Conservation (phyloP, 1,140 invertebrate genomes). For the Panagrolaimus sp. region DNA sequence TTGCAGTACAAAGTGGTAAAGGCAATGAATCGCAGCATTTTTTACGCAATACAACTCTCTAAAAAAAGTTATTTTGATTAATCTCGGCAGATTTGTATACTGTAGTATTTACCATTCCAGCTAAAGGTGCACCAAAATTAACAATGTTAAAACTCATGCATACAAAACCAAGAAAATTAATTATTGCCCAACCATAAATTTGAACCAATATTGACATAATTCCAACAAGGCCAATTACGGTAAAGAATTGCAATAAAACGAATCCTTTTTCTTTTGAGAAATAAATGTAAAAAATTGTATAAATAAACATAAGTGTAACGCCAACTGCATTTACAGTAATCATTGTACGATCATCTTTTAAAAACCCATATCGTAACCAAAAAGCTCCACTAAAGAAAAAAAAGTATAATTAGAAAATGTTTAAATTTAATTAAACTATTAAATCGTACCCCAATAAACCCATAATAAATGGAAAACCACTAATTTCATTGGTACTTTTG, state of each 20-base stretch:
- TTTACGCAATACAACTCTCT: constrained; percentile 45
- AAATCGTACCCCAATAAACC: constrained; percentile 50
- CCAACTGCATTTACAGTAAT: constrained; percentile 54
- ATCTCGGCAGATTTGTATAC: neutral
- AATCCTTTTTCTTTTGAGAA: constrained; percentile 38
- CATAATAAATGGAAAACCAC: constrained; percentile 54
- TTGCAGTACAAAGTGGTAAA: constrained; percentile 55
- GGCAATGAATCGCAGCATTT: constrained; percentile 48
- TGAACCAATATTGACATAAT: constrained; percentile 46
- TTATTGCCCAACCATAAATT: constrained; percentile 34
- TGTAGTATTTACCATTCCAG: constrained; percentile 45
- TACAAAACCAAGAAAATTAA: constrained; percentile 42
- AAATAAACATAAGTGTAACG: constrained; percentile 43
- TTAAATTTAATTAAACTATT: constrained; percentile 2
- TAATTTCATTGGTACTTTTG: constrained; percentile 51
- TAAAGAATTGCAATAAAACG: constrained; percentile 33
- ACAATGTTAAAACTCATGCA: constrained; percentile 59
- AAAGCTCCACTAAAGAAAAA: constrained; percentile 46
- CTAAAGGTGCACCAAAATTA: constrained; percentile 57
- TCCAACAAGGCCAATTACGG: constrained; percentile 27
- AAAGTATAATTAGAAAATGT: constrained; percentile 16
- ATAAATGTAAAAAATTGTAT: constrained; percentile 49
- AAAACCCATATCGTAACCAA: constrained; percentile 56
- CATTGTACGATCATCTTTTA: constrained; percentile 54
- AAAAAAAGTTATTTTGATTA: neutral